A percentile compares a stretch with the other conserved stretches of the same genome.
Evolutionary conservation across 1,140 invertebrate genomes (phyloP).

Genomic region (Asbolus verrucosus): DNA sequence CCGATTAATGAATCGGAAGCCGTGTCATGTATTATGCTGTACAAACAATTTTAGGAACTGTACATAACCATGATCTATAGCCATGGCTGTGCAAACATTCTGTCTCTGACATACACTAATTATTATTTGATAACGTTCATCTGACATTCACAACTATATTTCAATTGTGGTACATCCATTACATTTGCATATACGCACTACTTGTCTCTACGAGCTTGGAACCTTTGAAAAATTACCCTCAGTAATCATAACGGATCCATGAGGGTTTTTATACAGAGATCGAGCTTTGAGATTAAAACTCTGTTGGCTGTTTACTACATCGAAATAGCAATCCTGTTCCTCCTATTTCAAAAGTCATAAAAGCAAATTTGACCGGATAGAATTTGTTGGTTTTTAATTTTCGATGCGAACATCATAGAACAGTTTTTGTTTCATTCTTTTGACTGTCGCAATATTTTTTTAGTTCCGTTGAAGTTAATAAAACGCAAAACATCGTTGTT

Average conservation of each 20-base stretch:
- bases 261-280: slow-evolving; percentile 1
- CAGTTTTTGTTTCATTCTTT: too few species aligned
- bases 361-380: too few species aligned
- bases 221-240: slow-evolving; percentile 5
- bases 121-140: slow-evolving; percentile 49
- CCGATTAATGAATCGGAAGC: slow-evolving; percentile 46
- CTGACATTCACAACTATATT: slow-evolving; percentile 47
- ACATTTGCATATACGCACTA: slow-evolving; percentile 29
- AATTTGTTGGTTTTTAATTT: too few species aligned
- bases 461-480: too few species aligned
- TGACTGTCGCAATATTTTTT: too few species aligned
- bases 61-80: slow-evolving; percentile 49
- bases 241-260: not conserved
- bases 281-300: slow-evolving; percentile 1
- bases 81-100: slow-evolving; percentile 45
- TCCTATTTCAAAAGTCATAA: not conserved
- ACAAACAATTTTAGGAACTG: slow-evolving; percentile 50
- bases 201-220: not conserved
- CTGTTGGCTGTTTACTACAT: not conserved
- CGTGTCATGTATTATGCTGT: slow-evolving; percentile 47
- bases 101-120: slow-evolving; percentile 47
- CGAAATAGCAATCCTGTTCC: too few species aligned
- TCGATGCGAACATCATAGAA: too few species aligned
- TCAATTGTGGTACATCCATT: slow-evolving; percentile 41
- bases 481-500: too few species aligned